A percentile compares a stretch with the other conserved stretches of the same genome.
Evolutionary conservation across 2,113 vertebrate species (phyloP).

Genomic region (Damaliscus lunatus): DNA sequence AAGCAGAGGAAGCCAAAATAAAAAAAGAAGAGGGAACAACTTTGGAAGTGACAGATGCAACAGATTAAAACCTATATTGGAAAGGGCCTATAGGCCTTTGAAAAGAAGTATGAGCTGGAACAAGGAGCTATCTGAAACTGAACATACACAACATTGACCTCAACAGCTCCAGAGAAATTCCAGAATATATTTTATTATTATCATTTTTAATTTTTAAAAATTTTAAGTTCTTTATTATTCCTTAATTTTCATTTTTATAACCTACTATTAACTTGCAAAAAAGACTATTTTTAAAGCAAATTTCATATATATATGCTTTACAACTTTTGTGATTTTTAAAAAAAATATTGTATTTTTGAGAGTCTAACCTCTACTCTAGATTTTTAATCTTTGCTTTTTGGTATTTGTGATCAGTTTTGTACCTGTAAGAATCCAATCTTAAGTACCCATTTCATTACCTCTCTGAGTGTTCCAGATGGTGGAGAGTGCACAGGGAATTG

Average conservation of each 20-base stretch:
- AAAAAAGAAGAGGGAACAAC: not conserved
- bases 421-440: not conserved
- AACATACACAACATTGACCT: not conserved
- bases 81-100: not conserved
- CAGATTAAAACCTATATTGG: not conserved
- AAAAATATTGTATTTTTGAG: not conserved
- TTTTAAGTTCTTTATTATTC: not conserved
- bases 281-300: not conserved
- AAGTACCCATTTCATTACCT: too few species aligned
- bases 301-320: not conserved
- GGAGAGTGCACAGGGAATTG: not conserved
- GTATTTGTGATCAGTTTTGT: not conserved
- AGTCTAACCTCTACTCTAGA: not conserved
- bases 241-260: not conserved
- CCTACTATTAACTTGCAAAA: not conserved
- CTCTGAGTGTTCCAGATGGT: not conserved
- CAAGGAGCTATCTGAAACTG: not conserved
- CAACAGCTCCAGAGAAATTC: not conserved
- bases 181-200: not conserved
- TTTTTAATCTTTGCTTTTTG: not conserved
- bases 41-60: not conserved
- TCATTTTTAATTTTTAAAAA: not conserved
- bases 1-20: not conserved
- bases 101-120: not conserved
- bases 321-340: not conserved